Percentiles rank a stretch among this genome's conserved stretches.
These are phyloP conservation scores for Drosophila mimica DNA, from an alignment of 2,888 invertebrate genomes.

Conservation along the genomic window DNA sequence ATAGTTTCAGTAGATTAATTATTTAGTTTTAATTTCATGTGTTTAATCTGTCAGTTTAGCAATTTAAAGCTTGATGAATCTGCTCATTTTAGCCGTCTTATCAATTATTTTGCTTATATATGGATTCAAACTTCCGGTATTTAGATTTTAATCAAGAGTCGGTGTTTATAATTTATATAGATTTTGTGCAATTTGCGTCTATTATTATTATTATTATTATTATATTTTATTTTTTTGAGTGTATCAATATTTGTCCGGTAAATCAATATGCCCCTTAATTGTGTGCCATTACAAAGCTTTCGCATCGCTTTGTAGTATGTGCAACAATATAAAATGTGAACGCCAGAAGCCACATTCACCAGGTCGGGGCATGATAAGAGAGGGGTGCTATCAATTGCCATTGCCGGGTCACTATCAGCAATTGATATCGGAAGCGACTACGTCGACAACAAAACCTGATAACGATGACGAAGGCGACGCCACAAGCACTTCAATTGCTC, in stretches of 20 bases:
- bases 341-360: conserved; percentile 10
- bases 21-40: not conserved
- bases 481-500: conserved; percentile 12
- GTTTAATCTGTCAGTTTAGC: not conserved
- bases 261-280: not conserved
- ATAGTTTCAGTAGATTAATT: not conserved
- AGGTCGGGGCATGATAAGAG: conserved; percentile 18
- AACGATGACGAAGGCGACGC: conserved; percentile 31
- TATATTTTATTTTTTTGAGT: not conserved
- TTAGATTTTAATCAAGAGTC: not conserved
- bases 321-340: conserved; percentile 11
- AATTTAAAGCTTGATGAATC: not conserved
- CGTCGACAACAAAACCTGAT: conserved; percentile 41
- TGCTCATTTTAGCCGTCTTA: not conserved
- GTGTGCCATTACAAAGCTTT: not conserved
- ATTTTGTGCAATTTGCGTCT: not conserved
- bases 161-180: not conserved
- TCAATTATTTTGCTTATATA: not conserved
- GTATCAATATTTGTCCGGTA: not conserved
- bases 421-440: conserved; percentile 63
- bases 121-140: not conserved
- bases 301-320: conserved; percentile 10
- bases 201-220: not conserved
- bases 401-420: conserved; percentile 50
- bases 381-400: conserved; percentile 15